Percentiles rank a stretch among this genome's conserved stretches.
These are phyloP conservation scores for Rhinolophus sinicus DNA, from an alignment of 2,113 vertebrate species.

Conservation along the genomic window DNA sequence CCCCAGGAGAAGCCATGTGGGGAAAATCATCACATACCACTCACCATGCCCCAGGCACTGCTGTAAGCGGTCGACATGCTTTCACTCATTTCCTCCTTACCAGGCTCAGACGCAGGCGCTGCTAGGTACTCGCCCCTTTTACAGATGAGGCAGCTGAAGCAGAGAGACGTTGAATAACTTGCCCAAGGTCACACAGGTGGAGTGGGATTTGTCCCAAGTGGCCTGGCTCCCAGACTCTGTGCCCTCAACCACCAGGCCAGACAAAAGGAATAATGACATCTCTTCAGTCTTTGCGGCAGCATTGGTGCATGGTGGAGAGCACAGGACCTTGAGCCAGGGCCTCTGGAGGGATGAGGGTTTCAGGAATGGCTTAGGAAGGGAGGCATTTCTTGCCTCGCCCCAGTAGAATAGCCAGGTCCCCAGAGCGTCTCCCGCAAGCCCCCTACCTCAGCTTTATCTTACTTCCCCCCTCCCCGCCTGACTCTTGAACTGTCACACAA, in stretches of 20 bases:
- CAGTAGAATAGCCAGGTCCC: not conserved
- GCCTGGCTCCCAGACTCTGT: not conserved
- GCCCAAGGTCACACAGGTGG: not conserved
- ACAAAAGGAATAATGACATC: not conserved
- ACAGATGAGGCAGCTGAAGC: not conserved
- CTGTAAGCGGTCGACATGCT: fast-evolving
- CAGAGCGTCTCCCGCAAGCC: not conserved
- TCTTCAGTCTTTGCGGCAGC: not conserved
- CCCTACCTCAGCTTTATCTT: not conserved
- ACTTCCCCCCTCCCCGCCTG: fast-evolving
- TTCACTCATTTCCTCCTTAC: not conserved
- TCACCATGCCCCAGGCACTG: not conserved
- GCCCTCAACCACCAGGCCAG: not conserved
- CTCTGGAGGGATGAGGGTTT: not conserved
- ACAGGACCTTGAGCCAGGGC: not conserved
- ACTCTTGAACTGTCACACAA: not conserved
- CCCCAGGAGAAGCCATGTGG: not conserved
- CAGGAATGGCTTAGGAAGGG: not conserved
- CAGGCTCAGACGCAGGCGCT: not conserved
- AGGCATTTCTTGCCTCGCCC: not conserved
- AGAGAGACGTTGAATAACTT: not conserved
- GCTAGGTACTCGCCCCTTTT: not conserved
- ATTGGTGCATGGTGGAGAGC: not conserved
- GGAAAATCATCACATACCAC: not conserved
- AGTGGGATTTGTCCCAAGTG: not conserved